Evolutionary conservation across 2,113 vertebrate species (phyloP), one percentile per base, ranked within the genome.

Genomic region (Oxyruncus cristatus): DNA sequence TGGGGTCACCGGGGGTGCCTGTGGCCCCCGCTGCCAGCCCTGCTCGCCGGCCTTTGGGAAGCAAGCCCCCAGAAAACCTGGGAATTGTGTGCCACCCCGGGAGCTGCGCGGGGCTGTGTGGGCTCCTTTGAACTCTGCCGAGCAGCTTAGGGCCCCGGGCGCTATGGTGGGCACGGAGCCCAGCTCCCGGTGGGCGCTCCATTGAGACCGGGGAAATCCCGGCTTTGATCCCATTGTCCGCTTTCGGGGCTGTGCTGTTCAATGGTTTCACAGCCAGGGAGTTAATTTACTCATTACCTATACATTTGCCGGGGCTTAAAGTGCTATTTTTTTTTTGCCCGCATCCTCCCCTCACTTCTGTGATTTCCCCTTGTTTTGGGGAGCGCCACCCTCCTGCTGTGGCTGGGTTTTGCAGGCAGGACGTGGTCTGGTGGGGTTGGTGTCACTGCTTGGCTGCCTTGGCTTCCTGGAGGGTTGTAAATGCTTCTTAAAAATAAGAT

Each of bases 381-480:
- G 77, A 8, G 12, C 20, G 8, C 14, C 20, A 8, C 24, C 19
- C 78, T n/a, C 24, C 66, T 72, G 74, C 44, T 0, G 0, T 2
- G 58, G 42, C 46, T 35, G 50, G 14, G 12, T 20, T n/a, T 6
- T 11, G 8, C 15, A 21, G 68, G 63, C 68, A 37, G 81, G 72
- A 12, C 5, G 0, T 0, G 1, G 11, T 4, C n/a, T 12, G 16
- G 5, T 14, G 37, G 71, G 24, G 5, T 4, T 58, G 27, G 18
- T 41, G 14, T 23, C 35, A 2, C 47, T n/a, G 65, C 27, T 21
- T 21, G 56, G 5, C 53, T 49, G 80, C 37, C 46, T 44, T 17
- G 28, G 44, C 63, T 72, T 22, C 66, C 37, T 19, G 26, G 41
- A 46, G 44, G 21, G 3, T 12, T 70, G 66, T 11, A 82, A 85